Conservation (phyloP, 1,140 invertebrate species). For the Harpegnathos saltator region DNA sequence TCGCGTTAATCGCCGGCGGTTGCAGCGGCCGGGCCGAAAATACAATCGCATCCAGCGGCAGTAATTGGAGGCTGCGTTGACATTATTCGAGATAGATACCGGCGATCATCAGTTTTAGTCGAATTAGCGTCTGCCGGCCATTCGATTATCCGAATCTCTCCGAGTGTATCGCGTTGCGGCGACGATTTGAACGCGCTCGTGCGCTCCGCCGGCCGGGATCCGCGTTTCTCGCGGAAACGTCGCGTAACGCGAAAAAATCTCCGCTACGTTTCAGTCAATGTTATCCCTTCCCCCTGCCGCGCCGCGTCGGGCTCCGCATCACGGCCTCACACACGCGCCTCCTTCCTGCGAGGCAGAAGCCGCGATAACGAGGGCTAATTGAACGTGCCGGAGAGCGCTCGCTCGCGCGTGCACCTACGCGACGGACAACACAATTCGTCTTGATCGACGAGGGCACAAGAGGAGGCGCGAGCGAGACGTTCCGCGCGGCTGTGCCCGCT, state of each 20-base stretch:
- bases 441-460: neutral
- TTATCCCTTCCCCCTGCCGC: constrained; percentile 30
- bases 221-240: neutral
- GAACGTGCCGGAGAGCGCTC: constrained; percentile 41
- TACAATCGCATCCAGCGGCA: neutral
- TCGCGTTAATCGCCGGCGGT: no score
- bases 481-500: no score
- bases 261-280: constrained; percentile 52
- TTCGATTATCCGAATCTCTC: constrained; percentile 37
- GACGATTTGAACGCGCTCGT: constrained; percentile 28
- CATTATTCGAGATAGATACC: neutral
- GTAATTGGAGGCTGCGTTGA: constrained; percentile 20
- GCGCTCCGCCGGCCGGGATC: constrained; percentile 9
- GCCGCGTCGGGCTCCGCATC: neutral
- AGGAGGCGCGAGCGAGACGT: neutral
- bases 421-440: constrained; percentile 19
- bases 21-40: no score
- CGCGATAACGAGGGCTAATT: constrained; percentile 59
- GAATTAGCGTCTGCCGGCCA: constrained; percentile 40
- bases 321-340: constrained; percentile 27
- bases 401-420: constrained; percentile 8
- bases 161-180: neutral
- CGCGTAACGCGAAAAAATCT: constrained; percentile 34
- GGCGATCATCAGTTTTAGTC: neutral
- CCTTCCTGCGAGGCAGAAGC: constrained; percentile 49